Evolutionary conservation across 2,888 invertebrate species (phyloP).

Genomic region (Acleris emargana): DNA sequence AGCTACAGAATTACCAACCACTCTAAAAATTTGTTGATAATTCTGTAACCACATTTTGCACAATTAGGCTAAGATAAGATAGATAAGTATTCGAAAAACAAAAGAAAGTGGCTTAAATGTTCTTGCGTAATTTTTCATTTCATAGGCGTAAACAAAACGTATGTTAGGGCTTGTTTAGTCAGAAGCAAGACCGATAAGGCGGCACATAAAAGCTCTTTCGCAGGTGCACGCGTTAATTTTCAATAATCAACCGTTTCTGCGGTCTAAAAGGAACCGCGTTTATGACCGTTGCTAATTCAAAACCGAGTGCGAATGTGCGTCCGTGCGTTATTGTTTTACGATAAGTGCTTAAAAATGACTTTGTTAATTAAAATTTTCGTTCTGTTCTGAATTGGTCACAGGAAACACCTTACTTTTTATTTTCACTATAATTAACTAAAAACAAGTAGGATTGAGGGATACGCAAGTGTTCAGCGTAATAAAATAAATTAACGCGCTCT

Average conservation of each 20-base stretch:
- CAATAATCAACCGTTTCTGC: slow-evolving; percentile 67
- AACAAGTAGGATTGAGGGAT: no score
- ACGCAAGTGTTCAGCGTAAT: no score
- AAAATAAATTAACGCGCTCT: no score
- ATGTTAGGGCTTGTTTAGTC: slow-evolving; percentile 4
- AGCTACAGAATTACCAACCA: no score
- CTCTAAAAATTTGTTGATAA: no score
- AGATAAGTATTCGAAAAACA: no score
- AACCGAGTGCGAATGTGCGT: slow-evolving; percentile 49
- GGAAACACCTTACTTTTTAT: neutral
- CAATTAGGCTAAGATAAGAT: no score
- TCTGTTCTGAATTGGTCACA: slow-evolving; percentile 25
- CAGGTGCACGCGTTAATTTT: slow-evolving; percentile 67
- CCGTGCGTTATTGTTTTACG: slow-evolving; percentile 49
- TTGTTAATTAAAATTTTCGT: slow-evolving; percentile 29
- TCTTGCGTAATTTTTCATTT: neutral
- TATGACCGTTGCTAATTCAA: slow-evolving; percentile 66
- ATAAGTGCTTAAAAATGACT: slow-evolving; percentile 28
- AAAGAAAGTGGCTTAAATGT: no score
- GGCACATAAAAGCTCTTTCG: slow-evolving; percentile 60
- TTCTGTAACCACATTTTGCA: no score
- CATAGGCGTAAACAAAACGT: neutral
- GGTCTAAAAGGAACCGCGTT: slow-evolving; percentile 69
- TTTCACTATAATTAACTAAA: no score
- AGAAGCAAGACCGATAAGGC: slow-evolving; percentile 38